Percentiles rank a stretch among this genome's conserved stretches.
These are phyloP conservation scores for Hemithea aestivaria DNA, from an alignment of 2,888 invertebrate genomes.

Conservation along the genomic window DNA sequence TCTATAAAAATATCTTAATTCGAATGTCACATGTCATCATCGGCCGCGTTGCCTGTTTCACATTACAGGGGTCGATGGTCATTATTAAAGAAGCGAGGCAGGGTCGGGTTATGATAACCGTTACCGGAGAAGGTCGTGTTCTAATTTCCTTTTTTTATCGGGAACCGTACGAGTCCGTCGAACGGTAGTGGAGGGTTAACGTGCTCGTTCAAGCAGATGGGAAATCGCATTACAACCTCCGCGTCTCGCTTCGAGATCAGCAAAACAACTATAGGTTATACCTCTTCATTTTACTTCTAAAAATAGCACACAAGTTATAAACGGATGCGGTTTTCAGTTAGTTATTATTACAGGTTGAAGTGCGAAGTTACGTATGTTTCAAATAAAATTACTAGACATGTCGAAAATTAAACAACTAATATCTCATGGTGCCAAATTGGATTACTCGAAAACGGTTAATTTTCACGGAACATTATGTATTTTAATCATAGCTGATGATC, in stretches of 20 bases:
- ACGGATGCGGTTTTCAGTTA: too few relatives aligned
- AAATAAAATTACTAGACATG: too few relatives aligned
- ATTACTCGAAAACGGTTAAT: too few relatives aligned
- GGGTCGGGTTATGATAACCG: slow-evolving; percentile 27
- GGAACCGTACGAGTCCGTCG: slow-evolving; percentile 5
- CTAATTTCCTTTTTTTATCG: slow-evolving; percentile 28
- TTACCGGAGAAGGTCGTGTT: slow-evolving; percentile 22
- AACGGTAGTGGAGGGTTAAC: slow-evolving; percentile 8
- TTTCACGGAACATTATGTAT: too few relatives aligned
- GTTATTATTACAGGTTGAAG: too few relatives aligned
- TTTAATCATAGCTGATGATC: too few relatives aligned
- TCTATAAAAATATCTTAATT: slow-evolving; percentile 17
- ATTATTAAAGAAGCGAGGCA: slow-evolving; percentile 22
- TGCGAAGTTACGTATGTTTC: too few relatives aligned
- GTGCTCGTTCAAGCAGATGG: slow-evolving; percentile 18
- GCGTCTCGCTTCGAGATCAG: slow-evolving; percentile 9
- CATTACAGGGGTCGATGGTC: slow-evolving; percentile 24
- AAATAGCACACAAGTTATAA: too few relatives aligned
- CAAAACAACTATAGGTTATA: slow-evolving; percentile 7
- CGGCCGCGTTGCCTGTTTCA: slow-evolving; percentile 20
- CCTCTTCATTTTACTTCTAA: too few relatives aligned
- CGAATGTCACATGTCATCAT: slow-evolving; percentile 23
- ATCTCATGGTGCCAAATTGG: too few relatives aligned
- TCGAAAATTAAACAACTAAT: too few relatives aligned
- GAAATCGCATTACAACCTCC: slow-evolving; percentile 20